phyloP scores from a whole-genome alignment of 1,140 invertebrate genomes.

The Sycobia sp. region DNA sequence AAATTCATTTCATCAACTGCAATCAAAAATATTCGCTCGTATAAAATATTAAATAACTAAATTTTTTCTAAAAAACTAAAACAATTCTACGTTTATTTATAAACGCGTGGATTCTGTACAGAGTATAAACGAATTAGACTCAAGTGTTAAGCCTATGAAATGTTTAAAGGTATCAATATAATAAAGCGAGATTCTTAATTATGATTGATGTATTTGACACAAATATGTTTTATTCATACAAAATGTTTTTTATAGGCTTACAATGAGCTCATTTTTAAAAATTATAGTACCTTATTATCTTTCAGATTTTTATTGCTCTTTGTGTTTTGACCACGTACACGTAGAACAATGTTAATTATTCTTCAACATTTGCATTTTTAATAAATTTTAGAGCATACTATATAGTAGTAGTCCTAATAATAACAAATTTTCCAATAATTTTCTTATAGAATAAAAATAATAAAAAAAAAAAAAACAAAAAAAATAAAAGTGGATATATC shows the following conservation, averaged over 20 bases:
- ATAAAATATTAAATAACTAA: too few species aligned
- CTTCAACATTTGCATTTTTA: background rate
- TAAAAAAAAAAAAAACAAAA: too few species aligned
- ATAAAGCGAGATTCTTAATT: background rate
- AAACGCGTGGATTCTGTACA: too few species aligned
- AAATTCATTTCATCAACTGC: too few species aligned
- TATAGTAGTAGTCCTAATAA: too few species aligned
- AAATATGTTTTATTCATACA: background rate
- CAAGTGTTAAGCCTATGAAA: too few species aligned
- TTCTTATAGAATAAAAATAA: too few species aligned
- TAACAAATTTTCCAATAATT: background rate
- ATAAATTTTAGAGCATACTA: too few species aligned
- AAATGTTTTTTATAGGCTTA: conserved; percentile 4
- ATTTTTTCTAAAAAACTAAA: too few species aligned
- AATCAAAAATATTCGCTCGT: too few species aligned
- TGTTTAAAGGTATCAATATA: background rate
- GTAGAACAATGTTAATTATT: background rate
- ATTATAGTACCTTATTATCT: background rate
- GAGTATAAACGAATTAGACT: too few species aligned
- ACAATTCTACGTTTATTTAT: too few species aligned
- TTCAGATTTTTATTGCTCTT: background rate
- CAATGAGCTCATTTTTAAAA: background rate
- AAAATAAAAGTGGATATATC: background rate
- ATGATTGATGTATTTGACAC: background rate
- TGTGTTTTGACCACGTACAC: background rate